Percentiles rank a stretch among this genome's conserved stretches.
Evolutionary conservation across 1,140 invertebrate genomes (phyloP).

Genomic region (Andricus grossulariae): DNA sequence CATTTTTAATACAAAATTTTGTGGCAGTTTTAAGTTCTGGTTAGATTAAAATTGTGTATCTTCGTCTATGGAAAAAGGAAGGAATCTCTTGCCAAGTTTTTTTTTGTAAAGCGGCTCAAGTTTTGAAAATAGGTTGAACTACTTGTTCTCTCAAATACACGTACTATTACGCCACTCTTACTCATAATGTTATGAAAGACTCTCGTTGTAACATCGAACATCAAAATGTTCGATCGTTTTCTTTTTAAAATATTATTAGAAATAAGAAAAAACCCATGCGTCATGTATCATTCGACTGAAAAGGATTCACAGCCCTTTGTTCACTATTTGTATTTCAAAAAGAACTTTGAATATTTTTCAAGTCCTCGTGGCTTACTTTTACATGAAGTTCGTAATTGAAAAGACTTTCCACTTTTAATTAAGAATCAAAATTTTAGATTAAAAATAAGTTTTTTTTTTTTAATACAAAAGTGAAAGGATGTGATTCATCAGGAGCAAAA

Average conservation of each 20-base stretch:
- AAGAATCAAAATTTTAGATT: constrained; percentile 12
- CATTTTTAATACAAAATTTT: constrained; percentile 30
- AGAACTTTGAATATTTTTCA: background rate
- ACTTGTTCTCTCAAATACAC: constrained; percentile 62
- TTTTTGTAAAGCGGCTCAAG: constrained; percentile 62
- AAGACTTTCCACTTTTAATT: constrained; percentile 22
- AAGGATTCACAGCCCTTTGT: background rate
- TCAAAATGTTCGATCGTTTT: constrained; percentile 28
- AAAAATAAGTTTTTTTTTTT: background rate
- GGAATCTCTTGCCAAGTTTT: constrained; percentile 70
- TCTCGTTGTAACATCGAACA: constrained; percentile 10
- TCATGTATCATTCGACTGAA: constrained; percentile 33
- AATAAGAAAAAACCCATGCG: constrained; percentile 4
- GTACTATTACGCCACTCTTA: constrained; percentile 63
- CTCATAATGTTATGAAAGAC: constrained; percentile 56
- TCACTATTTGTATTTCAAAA: constrained; percentile 13
- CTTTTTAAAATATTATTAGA: constrained; percentile 26
- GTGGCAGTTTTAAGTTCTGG: constrained; percentile 23
- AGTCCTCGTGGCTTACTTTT: background rate
- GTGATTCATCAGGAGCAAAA: constrained; percentile 37
- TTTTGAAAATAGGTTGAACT: constrained; percentile 49
- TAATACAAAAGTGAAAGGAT: constrained; percentile 13
- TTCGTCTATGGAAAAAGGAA: constrained; percentile 48
- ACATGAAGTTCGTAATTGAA: constrained; percentile 8
- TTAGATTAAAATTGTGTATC: constrained; percentile 58